These are phyloP conservation scores for Melopsittacus undulatus DNA, from an alignment of 2,797 vertebrate species.

Conservation along the genomic window DNA sequence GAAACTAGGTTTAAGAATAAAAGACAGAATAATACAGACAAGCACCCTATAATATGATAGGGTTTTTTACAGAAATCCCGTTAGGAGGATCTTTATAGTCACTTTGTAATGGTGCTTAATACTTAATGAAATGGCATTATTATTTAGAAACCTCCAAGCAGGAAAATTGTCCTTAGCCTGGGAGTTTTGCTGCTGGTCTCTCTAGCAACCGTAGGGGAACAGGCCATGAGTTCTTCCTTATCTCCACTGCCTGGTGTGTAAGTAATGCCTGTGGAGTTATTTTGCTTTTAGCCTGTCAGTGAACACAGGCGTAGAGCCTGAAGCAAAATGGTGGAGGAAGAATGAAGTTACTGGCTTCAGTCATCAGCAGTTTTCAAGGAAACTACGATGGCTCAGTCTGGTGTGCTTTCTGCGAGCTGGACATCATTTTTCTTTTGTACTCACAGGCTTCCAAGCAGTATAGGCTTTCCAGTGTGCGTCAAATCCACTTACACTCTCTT, in stretches of 20 bases:
- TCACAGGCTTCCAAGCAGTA: background rate
- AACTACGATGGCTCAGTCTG: background rate
- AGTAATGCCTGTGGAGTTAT: background rate
- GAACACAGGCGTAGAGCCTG: background rate
- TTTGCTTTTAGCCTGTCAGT: background rate
- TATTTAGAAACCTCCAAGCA: background rate
- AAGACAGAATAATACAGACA: background rate
- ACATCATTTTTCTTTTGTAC: background rate
- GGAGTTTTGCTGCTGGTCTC: background rate
- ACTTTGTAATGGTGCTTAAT: background rate
- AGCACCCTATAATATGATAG: background rate
- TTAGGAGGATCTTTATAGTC: background rate
- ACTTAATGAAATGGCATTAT: background rate
- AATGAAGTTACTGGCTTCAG: background rate
- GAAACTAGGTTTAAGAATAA: background rate
- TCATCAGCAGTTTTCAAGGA: background rate
- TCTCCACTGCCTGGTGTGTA: background rate
- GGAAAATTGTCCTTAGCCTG: background rate
- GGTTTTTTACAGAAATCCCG: background rate
- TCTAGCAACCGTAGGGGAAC: background rate
- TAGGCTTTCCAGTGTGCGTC: background rate
- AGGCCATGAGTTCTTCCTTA: background rate
- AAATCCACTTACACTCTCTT: background rate
- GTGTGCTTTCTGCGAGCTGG: background rate
- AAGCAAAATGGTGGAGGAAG: background rate